A percentile compares a stretch with the other conserved stretches of the same genome.
Conservation (phyloP, 2,113 vertebrate species). For the Noctilio leporinus region DNA sequence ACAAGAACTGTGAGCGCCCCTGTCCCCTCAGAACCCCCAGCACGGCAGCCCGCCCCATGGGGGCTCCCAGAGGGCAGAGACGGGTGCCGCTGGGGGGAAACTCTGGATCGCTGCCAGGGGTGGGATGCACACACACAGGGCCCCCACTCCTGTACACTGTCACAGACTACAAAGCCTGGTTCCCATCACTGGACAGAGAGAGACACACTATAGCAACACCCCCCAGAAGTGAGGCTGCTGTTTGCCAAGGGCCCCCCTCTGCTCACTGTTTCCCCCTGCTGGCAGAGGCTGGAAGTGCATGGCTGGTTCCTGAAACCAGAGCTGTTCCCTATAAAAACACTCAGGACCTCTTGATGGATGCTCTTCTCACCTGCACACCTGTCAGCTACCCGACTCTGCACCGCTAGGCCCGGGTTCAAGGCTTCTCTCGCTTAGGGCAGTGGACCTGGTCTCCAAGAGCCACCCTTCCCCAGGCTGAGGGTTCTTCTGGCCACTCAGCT, state of each 20-base stretch:
- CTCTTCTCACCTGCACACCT: rapidly evolving
- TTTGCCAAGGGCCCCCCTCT: neutral
- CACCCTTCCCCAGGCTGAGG: rapidly evolving
- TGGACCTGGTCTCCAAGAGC: too few species aligned
- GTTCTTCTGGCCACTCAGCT: rapidly evolving
- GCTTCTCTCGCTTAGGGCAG: neutral
- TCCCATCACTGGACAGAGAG: neutral
- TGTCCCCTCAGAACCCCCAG: neutral
- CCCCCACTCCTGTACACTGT: rapidly evolving
- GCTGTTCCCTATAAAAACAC: too few species aligned
- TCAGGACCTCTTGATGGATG: rapidly evolving
- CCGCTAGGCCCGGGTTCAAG: too few species aligned
- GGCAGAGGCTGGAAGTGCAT: neutral
- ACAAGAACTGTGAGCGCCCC: neutral
- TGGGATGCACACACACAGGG: rapidly evolving
- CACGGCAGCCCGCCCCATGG: neutral
- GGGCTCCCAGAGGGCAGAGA: neutral
- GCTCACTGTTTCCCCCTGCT: neutral
- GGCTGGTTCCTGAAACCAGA: neutral
- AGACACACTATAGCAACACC: neutral
- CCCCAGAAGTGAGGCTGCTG: neutral
- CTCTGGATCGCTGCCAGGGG: rapidly evolving
- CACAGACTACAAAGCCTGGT: neutral
- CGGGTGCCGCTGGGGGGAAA: too few species aligned
- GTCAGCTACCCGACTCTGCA: neutral